phyloP scores from a whole-genome alignment of 2,113 vertebrate species.

The Istiophorus platypterus region DNA sequence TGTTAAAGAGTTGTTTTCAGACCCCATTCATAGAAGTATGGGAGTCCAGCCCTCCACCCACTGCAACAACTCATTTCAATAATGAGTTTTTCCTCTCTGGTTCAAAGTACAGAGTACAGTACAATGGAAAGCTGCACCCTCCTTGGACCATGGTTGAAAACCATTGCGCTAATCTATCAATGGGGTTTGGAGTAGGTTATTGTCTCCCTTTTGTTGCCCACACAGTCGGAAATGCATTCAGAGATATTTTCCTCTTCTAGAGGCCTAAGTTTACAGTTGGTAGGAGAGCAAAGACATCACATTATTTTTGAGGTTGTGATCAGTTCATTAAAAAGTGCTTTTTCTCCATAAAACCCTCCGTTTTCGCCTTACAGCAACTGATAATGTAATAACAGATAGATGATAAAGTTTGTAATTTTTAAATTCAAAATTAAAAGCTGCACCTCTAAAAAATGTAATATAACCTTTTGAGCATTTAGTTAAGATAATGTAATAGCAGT shows the following conservation, averaged over 20 bases:
- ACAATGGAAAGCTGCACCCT: background rate
- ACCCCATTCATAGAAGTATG: background rate
- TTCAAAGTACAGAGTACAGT: background rate
- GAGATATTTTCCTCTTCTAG: background rate
- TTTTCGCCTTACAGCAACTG: slow-evolving; percentile 16
- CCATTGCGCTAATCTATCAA: slow-evolving; percentile 35
- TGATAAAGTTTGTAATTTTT: background rate
- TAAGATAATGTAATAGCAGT: background rate
- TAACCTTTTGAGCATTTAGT: too few relatives aligned
- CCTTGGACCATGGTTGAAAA: background rate
- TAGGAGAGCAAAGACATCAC: background rate
- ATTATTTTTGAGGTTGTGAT: background rate
- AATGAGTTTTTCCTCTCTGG: background rate
- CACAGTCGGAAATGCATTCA: background rate
- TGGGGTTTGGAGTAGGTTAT: background rate
- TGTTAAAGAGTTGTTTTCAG: background rate
- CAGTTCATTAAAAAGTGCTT: background rate
- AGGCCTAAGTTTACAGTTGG: background rate
- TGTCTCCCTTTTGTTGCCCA: background rate
- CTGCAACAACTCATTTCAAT: background rate
- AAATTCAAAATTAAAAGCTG: background rate
- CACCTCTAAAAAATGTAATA: background rate
- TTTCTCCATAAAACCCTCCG: background rate
- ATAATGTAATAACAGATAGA: slow-evolving; percentile 14
- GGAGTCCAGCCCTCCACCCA: background rate